Evolutionary conservation across 2,888 invertebrate species (phyloP).

Genomic region (Lamellibrachia columna): DNA sequence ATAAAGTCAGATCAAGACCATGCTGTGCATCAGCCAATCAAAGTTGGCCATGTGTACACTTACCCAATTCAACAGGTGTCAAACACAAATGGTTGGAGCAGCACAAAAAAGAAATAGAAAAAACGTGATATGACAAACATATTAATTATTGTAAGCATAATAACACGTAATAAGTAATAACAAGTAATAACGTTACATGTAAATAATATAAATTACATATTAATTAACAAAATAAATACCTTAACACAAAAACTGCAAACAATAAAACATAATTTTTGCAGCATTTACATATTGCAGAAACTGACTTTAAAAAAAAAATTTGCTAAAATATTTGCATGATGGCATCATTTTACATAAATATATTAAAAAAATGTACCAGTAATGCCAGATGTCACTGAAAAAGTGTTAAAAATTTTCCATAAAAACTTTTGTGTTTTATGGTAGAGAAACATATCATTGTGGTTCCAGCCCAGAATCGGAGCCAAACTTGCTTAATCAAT

Average conservation of each 20-base stretch:
- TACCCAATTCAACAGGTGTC: neutral
- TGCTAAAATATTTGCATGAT: neutral
- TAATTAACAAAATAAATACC: neutral
- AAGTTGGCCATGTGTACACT: neutral
- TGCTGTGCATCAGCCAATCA: neutral
- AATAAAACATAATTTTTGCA: neutral
- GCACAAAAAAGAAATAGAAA: neutral
- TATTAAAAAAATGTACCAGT: neutral
- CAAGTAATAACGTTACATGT: neutral
- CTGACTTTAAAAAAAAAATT: neutral
- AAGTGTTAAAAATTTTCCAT: neutral
- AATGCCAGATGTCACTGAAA: neutral
- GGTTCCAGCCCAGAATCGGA: neutral
- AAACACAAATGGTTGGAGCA: slow-evolving; percentile 13
- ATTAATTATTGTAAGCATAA: neutral
- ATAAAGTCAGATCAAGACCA: neutral
- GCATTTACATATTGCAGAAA: neutral
- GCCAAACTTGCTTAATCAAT: neutral
- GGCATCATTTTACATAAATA: neutral
- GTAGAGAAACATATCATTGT: neutral
- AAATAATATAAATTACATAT: neutral
- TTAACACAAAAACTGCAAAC: neutral
- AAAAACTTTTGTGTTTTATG: neutral
- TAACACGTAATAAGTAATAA: neutral
- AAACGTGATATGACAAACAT: neutral